Evolutionary conservation across 2,888 invertebrate species (phyloP).

Genomic region (Coleophora flavipennella): DNA sequence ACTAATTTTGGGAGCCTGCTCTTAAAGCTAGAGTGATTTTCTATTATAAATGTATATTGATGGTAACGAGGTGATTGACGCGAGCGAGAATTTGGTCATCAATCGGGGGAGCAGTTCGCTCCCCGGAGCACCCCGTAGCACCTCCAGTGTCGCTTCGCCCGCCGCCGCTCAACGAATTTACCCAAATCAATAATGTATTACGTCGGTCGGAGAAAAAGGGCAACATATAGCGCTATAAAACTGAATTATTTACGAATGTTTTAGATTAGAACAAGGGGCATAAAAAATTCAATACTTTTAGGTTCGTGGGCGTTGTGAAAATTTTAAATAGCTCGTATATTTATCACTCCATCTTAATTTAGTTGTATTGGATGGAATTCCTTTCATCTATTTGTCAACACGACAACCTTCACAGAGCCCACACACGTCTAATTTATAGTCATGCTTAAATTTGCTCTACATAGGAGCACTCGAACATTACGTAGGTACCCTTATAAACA

Average conservation of each 20-base stretch:
- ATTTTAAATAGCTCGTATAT: too few species aligned
- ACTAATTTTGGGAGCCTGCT: too few species aligned
- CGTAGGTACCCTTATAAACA: too few species aligned
- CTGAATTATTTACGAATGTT: background rate
- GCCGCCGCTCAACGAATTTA: constrained; percentile 33
- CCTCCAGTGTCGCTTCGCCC: constrained; percentile 16
- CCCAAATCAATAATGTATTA: constrained; percentile 41
- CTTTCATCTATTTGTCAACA: background rate
- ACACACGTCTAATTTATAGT: constrained; percentile 1
- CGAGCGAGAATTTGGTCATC: background rate
- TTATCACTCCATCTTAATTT: background rate
- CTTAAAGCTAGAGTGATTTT: too few species aligned
- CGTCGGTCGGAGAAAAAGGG: constrained; percentile 23
- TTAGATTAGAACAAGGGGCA: background rate
- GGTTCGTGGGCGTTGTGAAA: too few species aligned
- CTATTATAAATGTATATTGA: too few species aligned
- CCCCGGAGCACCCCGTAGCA: constrained; percentile 24
- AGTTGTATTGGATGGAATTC: background rate
- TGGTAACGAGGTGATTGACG: background rate
- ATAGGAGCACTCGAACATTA: background rate
- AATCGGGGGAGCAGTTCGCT: constrained; percentile 20
- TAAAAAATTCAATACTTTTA: background rate
- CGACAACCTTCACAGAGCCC: constrained; percentile 5
- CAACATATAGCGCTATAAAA: constrained; percentile 8
- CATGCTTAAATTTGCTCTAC: constrained; percentile 1